Evolutionary conservation across 2,797 vertebrate genomes (phyloP).

Genomic region (Mastacembelus armatus): DNA sequence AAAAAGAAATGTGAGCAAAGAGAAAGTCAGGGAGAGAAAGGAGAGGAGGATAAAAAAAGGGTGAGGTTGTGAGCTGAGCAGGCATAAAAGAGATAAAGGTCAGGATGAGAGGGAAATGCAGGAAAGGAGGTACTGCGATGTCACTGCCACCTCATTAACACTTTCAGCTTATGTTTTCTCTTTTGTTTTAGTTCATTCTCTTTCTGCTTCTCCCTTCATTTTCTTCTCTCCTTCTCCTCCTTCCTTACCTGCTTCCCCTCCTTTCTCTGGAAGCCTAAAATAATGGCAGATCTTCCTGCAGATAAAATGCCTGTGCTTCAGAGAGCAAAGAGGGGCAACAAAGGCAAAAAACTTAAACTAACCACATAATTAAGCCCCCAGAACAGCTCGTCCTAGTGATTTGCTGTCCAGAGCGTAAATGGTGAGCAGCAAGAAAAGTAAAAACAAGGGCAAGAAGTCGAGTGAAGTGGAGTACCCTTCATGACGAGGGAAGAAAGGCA

Average conservation of each 20-base stretch:
- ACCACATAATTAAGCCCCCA: conserved; percentile 67
- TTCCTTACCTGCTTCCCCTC: neutral
- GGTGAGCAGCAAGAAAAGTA: conserved; percentile 20
- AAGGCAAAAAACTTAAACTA: conserved; percentile 65
- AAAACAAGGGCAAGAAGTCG: conserved; percentile 34
- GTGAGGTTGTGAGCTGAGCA: conserved; percentile 54
- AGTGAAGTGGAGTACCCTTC: conserved; percentile 20
- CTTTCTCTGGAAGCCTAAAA: conserved; percentile 32
- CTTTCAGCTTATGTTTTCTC: conserved; percentile 32
- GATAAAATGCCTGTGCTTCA: conserved; percentile 46
- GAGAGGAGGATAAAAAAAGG: conserved; percentile 28
- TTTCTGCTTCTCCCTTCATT: neutral
- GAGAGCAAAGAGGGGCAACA: conserved; percentile 44
- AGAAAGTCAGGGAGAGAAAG: conserved; percentile 11
- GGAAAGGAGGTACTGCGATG: conserved; percentile 36
- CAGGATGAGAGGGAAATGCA: conserved; percentile 44
- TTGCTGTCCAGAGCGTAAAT: conserved; percentile 63
- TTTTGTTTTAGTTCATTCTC: conserved; percentile 36
- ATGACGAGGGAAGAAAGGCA: conserved; percentile 12
- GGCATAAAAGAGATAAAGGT: conserved; percentile 65
- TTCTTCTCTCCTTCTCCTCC: neutral
- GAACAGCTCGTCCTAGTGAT: conserved; percentile 71
- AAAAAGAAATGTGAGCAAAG: conserved; percentile 46
- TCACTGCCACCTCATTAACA: conserved; percentile 71
- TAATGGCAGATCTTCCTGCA: conserved; percentile 37